Evolutionary conservation across 1,140 invertebrate species (phyloP), one percentile per base, ranked within the genome.

Genomic region (Ylistrum balloti): DNA sequence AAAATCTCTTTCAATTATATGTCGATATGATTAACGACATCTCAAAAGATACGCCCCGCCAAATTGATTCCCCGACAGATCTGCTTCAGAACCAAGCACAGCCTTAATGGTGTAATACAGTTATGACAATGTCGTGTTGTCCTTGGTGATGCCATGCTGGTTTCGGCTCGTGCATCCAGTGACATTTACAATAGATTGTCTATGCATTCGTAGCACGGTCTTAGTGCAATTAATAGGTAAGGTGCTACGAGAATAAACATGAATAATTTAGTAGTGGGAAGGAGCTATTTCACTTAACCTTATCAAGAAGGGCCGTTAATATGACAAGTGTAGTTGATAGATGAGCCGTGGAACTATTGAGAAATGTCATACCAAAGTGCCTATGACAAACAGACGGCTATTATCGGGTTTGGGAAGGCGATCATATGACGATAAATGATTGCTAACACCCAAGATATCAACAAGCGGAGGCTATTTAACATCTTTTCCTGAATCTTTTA

Each of bases 401-500:
- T 74, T 74, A 74, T 74, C 56, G 56, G 56, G 56, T 74, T 74
- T 74, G n/a, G 56, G 56, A 28, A 74, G 56, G 56, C 56, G 56
- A 74, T 74, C 56, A 28, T 22, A 74, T 74, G 56, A 74, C 56
- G 56, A 74, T 74, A 74, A 74, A 74, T n/a, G 56, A 74, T 74
- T 11, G 56, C 56, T 74, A 74, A 74, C 56, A 74, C 56, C 56
- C 56, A 74, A 74, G 56, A 74, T 74, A 74, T 74, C 56, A 74
- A 74, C 56, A 74, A 74, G n/a, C 56, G 9, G 28, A 74, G 56
- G 56, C 1, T 74, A 74, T 74, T 74, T 74, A 74, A 74, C 56
- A 74, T 74, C 56, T 74, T 74, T 74, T 74, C 56, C 56, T 74
- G 56, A 74, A 74, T 74, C 56, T 74, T 74, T 74, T 74, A 74